Evolutionary conservation across 2,113 vertebrate genomes (phyloP), one percentile per base, ranked within the genome.

Genomic region (Synchiropus splendidus): DNA sequence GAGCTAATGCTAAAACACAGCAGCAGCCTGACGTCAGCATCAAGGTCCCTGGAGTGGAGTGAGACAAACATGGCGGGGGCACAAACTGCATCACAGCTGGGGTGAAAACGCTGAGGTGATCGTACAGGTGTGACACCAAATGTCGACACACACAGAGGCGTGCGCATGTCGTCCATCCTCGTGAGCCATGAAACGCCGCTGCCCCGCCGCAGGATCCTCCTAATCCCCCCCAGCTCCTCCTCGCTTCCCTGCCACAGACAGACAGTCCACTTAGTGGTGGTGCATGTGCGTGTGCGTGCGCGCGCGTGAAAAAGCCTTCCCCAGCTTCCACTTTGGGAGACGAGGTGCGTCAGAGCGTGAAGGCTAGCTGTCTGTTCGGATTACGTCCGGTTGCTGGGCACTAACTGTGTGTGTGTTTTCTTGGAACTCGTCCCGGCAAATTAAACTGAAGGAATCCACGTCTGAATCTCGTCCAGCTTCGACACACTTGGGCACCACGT

Each of bases 341-440:
- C 21, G 51, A 62, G 54, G 61, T 75, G 69, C 61, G 12, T 67
- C 59, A 54, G 64, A 75, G 75, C 75, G 54, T 74, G 72, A 78
- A 75, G 70, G 59, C 72, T 69, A 69, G 57, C 72, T 74, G 75
- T 78, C 75, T 13, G 61, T 48, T 61, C 18, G 18, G 37, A 78
- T 78, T 75, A 78, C 48, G 45, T 56, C 70, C 69, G 64, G 48
- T 61, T 51, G 61, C 48, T 68, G 51, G 30, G 54, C 47, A 62
- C 48, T 42, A 9, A 39, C 52, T 54, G 47, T 63, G 53, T 45
- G 14, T 37, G 4, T 9, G 31, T 33, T 47, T 50, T 49, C 39
- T 49, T 37, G 18, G 31, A 16, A 14, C 10, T 1, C 36, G 21
- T 48, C 36, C 43, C 36, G 39, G 40, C 12, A 39, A 45, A 64